These are phyloP conservation scores for Calidris pugnax DNA, from an alignment of 2,113 vertebrate species.

Conservation along the genomic window DNA sequence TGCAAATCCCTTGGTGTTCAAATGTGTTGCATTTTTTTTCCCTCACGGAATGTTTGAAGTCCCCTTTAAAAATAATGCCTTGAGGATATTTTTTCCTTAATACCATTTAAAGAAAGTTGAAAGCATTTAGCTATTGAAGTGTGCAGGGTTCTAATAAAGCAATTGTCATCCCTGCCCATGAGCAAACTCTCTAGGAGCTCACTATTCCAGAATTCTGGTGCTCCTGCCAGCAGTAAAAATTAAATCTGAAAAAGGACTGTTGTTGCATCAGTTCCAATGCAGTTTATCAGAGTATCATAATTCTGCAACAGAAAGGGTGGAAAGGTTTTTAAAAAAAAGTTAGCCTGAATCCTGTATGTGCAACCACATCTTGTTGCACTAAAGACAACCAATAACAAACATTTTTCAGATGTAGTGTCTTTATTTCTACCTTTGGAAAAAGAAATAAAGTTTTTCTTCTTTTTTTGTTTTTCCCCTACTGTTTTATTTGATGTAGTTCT, in stretches of 20 bases:
- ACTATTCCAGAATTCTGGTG: slow-evolving; percentile 12
- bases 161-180: slow-evolving; percentile 59
- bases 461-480: not conserved
- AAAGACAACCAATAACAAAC: slow-evolving; percentile 40
- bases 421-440: slow-evolving; percentile 28
- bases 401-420: slow-evolving; percentile 35
- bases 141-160: slow-evolving; percentile 70
- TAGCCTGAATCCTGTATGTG: not conserved
- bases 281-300: not conserved
- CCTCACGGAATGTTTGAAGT: slow-evolving; percentile 72
- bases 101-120: slow-evolving; percentile 77
- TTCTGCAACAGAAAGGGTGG: slow-evolving; percentile 21
- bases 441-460: slow-evolving; percentile 35
- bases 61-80: slow-evolving; percentile 80
- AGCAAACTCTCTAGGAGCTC: slow-evolving; percentile 41
- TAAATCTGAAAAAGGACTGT: slow-evolving; percentile 15
- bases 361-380: slow-evolving; percentile 33
- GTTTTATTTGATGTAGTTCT: slow-evolving; percentile 69
- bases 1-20: slow-evolving; percentile 69
- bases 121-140: slow-evolving; percentile 75
- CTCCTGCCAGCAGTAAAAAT: slow-evolving; percentile 24
- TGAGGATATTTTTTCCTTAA: slow-evolving; percentile 78
- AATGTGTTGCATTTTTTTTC: slow-evolving; percentile 54
- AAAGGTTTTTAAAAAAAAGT: not conserved
- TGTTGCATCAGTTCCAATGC: not conserved